Conservation (phyloP, 1,140 invertebrate genomes). For the Drosophila micromelanica region DNA sequence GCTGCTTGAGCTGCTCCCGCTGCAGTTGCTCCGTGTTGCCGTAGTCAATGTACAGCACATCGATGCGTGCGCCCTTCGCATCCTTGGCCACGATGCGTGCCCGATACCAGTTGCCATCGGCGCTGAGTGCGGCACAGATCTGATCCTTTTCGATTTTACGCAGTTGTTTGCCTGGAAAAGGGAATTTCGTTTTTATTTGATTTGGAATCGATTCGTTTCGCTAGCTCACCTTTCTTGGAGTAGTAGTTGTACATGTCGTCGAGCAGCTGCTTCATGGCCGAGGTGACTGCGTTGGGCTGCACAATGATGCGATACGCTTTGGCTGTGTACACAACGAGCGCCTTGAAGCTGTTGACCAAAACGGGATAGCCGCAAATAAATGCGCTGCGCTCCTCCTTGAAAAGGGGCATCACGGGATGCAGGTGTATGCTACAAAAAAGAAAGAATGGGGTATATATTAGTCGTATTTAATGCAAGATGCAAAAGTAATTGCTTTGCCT, state of each 20-base stretch:
- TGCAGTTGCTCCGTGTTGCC: conserved; percentile 89
- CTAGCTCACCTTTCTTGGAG: conserved; percentile 1
- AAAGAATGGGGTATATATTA: background rate
- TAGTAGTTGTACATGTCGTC: conserved; percentile 87
- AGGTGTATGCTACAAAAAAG: conserved; percentile 56
- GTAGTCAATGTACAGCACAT: conserved; percentile 90
- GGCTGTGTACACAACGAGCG: conserved; percentile 54
- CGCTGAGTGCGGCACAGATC: conserved; percentile 87
- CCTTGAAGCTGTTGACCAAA: conserved; percentile 58
- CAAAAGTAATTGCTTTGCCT: conserved; percentile 16
- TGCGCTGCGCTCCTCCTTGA: conserved; percentile 66
- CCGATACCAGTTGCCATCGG: conserved; percentile 89
- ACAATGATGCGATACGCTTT: conserved; percentile 86
- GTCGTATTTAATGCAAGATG: background rate
- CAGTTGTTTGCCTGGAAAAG: conserved; percentile 47
- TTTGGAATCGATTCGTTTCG: background rate
- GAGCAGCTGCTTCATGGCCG: conserved; percentile 84
- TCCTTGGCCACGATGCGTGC: conserved; percentile 86
- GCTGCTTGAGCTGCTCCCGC: conserved; percentile 84
- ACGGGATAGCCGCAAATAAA: conserved; percentile 69
- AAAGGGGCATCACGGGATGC: conserved; percentile 73
- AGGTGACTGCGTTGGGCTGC: conserved; percentile 85
- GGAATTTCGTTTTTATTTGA: too few species aligned
- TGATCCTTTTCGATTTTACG: conserved; percentile 62
- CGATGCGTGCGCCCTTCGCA: conserved; percentile 79